Percentiles rank a stretch among this genome's conserved stretches.
Evolutionary conservation across 2,888 invertebrate species (phyloP).

Genomic region (Hirtodrosophila histrioides): DNA sequence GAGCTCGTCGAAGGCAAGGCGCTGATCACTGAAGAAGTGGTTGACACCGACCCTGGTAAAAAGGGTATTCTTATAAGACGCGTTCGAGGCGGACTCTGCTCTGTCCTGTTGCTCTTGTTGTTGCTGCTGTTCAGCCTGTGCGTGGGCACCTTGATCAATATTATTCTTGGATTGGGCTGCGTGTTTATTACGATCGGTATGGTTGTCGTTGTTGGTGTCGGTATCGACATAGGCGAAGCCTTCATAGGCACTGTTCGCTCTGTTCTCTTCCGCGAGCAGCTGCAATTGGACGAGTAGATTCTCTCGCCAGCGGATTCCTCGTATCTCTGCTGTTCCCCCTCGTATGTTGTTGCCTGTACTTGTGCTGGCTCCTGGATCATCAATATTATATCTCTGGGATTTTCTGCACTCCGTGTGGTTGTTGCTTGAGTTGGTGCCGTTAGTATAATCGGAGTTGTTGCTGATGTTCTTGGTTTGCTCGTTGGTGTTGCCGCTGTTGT

Average conservation of each 20-base stretch:
- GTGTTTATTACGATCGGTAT: conserved; percentile 68
- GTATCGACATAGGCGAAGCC: conserved; percentile 41
- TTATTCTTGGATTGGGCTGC: conserved; percentile 63
- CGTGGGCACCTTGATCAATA: conserved; percentile 64
- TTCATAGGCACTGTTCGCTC: conserved; percentile 54
- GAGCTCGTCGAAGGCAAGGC: conserved; percentile 50
- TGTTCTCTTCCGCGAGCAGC: conserved; percentile 64
- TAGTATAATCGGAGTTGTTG: conserved; percentile 33
- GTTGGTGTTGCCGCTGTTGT: conserved; percentile 34
- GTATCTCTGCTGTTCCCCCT: conserved; percentile 23
- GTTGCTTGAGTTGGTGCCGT: conserved; percentile 49
- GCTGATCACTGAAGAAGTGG: conserved; percentile 69
- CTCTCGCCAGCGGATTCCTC: conserved; percentile 43
- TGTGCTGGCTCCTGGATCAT: conserved; percentile 81
- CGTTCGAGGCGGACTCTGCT: conserved; percentile 67
- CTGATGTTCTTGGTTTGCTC: conserved; percentile 33
- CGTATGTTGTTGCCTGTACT: conserved; percentile 62
- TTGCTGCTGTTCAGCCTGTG: conserved; percentile 25
- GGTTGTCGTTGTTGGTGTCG: conserved; percentile 53
- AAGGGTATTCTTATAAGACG: conserved; percentile 80
- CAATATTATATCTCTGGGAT: conserved; percentile 78
- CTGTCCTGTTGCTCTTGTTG: conserved; percentile 54
- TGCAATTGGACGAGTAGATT: conserved; percentile 53
- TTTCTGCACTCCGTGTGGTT: conserved; percentile 70
- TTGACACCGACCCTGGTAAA: conserved; percentile 80